Evolutionary conservation across 2,797 vertebrate species (phyloP).

Genomic region (Bradypodion ventrale): DNA sequence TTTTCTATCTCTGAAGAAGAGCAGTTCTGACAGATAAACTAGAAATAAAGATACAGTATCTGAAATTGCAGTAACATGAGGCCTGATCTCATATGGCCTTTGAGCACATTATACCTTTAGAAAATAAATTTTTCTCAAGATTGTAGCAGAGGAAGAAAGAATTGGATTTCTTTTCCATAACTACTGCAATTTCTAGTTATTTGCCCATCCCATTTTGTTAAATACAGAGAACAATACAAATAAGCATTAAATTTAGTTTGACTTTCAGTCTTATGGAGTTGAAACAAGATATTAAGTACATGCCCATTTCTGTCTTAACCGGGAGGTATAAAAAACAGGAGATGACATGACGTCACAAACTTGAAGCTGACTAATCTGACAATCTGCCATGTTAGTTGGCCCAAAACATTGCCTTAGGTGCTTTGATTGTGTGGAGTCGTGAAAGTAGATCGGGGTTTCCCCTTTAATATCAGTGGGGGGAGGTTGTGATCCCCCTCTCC

Average conservation of each 20-base stretch:
- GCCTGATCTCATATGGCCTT: background rate
- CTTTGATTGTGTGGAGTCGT: no score
- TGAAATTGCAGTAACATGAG: background rate
- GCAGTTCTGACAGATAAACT: background rate
- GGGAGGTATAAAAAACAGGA: background rate
- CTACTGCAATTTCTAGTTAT: background rate
- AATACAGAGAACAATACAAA: background rate
- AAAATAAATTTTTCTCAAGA: background rate
- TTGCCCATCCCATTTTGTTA: background rate
- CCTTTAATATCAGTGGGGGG: no score
- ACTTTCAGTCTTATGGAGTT: background rate
- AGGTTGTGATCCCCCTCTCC: no score
- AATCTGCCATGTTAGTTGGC: no score
- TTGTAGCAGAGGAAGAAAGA: background rate
- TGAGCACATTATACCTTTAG: background rate
- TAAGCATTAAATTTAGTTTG: background rate
- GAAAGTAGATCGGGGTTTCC: no score
- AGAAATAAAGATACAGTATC: background rate
- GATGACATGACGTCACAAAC: no score
- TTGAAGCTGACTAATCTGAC: no score
- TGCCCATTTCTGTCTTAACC: background rate
- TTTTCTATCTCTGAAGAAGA: background rate
- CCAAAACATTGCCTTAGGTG: no score
- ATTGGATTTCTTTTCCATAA: background rate
- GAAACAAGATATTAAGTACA: background rate